Evolutionary conservation across 2,113 vertebrate species (phyloP).

Genomic region (Catagonus wagneri): DNA sequence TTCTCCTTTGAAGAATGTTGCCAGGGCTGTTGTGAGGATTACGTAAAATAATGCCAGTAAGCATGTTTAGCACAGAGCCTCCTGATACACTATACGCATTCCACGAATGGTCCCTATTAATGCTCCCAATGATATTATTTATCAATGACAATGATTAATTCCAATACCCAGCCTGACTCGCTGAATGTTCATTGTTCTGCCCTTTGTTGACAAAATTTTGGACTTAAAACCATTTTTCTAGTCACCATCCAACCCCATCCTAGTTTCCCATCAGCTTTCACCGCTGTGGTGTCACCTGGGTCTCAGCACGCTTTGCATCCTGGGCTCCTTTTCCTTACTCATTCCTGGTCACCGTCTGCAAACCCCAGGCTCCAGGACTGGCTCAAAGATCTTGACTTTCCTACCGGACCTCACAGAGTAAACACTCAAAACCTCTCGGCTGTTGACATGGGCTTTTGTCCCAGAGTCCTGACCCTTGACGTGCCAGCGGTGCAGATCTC

Average conservation of each 20-base stretch:
- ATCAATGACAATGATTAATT: not conserved
- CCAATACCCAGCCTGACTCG: not conserved
- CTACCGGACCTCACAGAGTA: not conserved
- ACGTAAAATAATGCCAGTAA: not conserved
- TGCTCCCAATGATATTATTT: not conserved
- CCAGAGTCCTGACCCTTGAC: too few relatives aligned
- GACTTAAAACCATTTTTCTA: not conserved
- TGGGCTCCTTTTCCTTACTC: not conserved
- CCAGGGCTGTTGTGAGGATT: not conserved
- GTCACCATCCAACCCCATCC: not conserved
- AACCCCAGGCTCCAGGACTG: not conserved
- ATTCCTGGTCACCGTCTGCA: not conserved
- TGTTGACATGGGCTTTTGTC: not conserved
- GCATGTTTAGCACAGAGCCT: not conserved
- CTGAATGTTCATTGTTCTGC: not conserved
- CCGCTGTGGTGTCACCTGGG: not conserved
- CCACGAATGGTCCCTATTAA: not conserved
- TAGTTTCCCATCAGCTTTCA: not conserved
- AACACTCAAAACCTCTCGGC: not conserved
- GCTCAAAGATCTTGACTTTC: not conserved
- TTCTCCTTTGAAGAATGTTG: not conserved
- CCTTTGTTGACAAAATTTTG: not conserved
- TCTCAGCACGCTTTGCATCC: not conserved
- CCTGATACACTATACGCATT: not conserved
- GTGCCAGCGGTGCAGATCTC: too few relatives aligned